phyloP scores from a whole-genome alignment of 1,140 invertebrate genomes.

The Notospermus geniculatus region DNA sequence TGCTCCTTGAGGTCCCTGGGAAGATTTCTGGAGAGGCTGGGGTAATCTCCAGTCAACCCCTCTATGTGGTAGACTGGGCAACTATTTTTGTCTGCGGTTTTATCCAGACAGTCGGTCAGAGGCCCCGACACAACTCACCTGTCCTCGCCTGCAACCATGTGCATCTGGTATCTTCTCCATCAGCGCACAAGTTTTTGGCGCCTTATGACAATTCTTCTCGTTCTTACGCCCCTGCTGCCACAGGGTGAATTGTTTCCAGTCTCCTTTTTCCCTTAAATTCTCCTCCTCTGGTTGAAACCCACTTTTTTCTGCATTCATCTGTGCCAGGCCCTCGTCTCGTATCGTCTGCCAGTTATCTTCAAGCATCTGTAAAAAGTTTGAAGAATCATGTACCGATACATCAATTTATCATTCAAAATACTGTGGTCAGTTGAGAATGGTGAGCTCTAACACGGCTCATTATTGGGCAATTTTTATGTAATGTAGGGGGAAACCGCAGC shows the following conservation, averaged over 20 bases:
- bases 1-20: too few species aligned
- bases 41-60: too few species aligned
- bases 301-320: slow-evolving; percentile 61
- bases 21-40: too few species aligned
- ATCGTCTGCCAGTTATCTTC: slow-evolving; percentile 74
- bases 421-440: slow-evolving; percentile 27
- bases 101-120: neutral
- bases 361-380: slow-evolving; percentile 55
- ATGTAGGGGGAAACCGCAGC: too few species aligned
- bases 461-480: too few species aligned
- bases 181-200: slow-evolving; percentile 73
- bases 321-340: slow-evolving; percentile 69
- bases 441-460: neutral
- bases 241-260: slow-evolving; percentile 82
- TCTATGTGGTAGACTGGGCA: too few species aligned
- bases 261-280: slow-evolving; percentile 70
- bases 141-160: slow-evolving; percentile 68
- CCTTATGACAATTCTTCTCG: slow-evolving; percentile 62
- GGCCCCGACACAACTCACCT: slow-evolving; percentile 40
- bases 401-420: slow-evolving; percentile 19
- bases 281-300: slow-evolving; percentile 72
- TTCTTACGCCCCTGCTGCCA: slow-evolving; percentile 65
- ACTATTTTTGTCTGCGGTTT: too few species aligned
- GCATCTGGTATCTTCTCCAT: slow-evolving; percentile 69
- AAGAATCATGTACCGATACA: neutral